Conservation (phyloP, 2,888 invertebrate genomes). For the Aromia moschata region DNA sequence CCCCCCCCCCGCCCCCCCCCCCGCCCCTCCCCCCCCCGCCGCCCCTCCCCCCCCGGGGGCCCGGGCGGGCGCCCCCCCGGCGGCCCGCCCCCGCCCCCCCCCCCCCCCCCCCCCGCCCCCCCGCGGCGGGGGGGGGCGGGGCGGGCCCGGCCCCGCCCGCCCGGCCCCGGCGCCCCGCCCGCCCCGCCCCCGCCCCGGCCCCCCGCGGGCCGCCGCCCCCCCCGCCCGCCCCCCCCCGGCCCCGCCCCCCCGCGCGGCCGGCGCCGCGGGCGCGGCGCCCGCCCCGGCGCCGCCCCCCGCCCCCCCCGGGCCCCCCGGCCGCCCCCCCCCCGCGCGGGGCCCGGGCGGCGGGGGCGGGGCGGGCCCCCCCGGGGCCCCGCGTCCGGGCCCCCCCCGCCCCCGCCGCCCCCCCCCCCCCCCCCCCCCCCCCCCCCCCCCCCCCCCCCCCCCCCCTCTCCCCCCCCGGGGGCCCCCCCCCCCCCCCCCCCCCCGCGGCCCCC, state of each 20-base stretch:
- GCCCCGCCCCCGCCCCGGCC: not conserved
- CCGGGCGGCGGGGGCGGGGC: not conserved
- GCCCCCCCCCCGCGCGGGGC: not conserved
- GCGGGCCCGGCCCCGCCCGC: no score
- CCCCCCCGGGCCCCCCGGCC: slow-evolving; percentile 7
- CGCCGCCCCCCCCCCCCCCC: not conserved
- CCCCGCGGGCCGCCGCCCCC: not conserved
- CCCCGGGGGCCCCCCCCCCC: not conserved
- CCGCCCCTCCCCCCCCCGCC: no score
- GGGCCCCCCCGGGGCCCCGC: not conserved
- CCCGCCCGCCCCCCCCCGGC: no score
- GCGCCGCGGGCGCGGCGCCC: slow-evolving; percentile 3
- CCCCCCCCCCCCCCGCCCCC: no score
- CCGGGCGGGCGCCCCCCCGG: no score
- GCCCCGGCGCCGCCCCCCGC: not conserved
- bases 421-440: no score
- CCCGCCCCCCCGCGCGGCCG: not conserved
- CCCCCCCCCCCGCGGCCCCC: not conserved
- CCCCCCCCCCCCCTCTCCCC: no score
- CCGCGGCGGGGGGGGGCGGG: no score
- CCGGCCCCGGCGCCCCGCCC: not conserved
- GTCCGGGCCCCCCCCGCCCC: not conserved
- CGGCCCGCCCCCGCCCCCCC: no score
- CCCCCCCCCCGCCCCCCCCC: no score
- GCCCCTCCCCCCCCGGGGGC: no score